These are phyloP conservation scores for Oophaga pumilio DNA, from an alignment of 2,113 vertebrate genomes.

Conservation along the genomic window DNA sequence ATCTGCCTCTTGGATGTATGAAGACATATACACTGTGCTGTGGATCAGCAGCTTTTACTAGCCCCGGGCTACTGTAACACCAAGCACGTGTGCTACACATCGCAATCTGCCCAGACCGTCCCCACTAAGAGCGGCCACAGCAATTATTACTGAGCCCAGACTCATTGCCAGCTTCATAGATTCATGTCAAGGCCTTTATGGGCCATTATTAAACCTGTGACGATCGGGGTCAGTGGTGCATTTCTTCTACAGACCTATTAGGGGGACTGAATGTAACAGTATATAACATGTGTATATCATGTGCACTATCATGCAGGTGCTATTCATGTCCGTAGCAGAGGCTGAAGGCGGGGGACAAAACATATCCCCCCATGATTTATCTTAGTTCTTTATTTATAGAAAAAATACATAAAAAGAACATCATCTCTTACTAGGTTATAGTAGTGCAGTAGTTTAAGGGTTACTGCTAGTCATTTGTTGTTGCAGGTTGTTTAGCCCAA, in stretches of 20 bases:
- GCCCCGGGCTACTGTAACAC: not conserved
- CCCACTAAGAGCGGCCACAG: not conserved
- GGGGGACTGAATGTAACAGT: not conserved
- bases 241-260: not conserved
- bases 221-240: not conserved
- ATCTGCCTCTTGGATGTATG: slow-evolving; percentile 81
- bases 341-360: not conserved
- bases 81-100: slow-evolving; percentile 14
- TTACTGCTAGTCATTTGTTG: too few species aligned
- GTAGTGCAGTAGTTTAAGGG: too few species aligned
- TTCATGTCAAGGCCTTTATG: not conserved
- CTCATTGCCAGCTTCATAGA: not conserved
- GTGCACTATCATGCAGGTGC: not conserved
- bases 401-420: not conserved
- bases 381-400: not conserved
- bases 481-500: too few species aligned
- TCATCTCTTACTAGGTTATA: not conserved
- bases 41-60: slow-evolving; percentile 15
- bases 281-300: not conserved
- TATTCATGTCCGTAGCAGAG: not conserved
- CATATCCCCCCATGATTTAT: not conserved
- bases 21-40: slow-evolving; percentile 54
- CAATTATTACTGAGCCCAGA: not conserved
- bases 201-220: not conserved
- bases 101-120: not conserved